Base-by-base conservation (phyloP, 2,797 vertebrate genomes). In the Enteromius afrohamiltoni region DNA sequence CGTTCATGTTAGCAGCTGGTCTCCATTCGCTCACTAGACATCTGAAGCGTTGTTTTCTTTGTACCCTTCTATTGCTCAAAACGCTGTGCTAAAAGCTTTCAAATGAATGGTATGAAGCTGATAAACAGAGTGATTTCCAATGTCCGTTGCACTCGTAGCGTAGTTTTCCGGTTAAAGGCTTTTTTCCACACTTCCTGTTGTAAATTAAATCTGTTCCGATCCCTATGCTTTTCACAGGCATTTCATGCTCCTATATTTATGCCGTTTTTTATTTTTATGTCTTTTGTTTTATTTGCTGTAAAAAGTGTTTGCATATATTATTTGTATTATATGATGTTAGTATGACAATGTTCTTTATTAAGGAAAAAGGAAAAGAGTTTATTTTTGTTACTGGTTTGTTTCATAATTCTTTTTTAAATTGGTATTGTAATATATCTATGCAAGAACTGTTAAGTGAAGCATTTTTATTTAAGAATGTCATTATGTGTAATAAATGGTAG, bases 341-440 rank as follows among this genome's bases (percentile, higher is more conserved):
- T 98, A 97, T 95, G 95, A 97, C 96, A 96, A 98, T 97, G 98
- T 98, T 97, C 97, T 98, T 97, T 98, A 98, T 98, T 98, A 97
- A 98, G 96, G 96, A 97, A 97, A 96, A 97, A 96, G 95, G 94
- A 97, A 96, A 93, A 94, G 94, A 93, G 97, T 98, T 98, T 99
- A 98, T 99, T 99, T 98, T 99, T 98, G 97, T 98, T 98, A 99
- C 97, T 91, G 95, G 97, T 98, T 98, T 98, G 97, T 98, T 98
- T 98, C 97, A 97, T 98, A 99, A 99, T 98, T 98, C 96, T 98
- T 99, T 99, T 98, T 97, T 97, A 98, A 98, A 98, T 99, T 98
- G 97, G 97, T 99, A 99, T 99, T 99, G 98, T 99, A 99, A 99
- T 97, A 98, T 99, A 98, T 99, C 98, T 99, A 99, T 99, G 98